These are phyloP conservation scores for Lasiurus cinereus DNA, from an alignment of 2,113 vertebrate genomes.

Conservation along the genomic window DNA sequence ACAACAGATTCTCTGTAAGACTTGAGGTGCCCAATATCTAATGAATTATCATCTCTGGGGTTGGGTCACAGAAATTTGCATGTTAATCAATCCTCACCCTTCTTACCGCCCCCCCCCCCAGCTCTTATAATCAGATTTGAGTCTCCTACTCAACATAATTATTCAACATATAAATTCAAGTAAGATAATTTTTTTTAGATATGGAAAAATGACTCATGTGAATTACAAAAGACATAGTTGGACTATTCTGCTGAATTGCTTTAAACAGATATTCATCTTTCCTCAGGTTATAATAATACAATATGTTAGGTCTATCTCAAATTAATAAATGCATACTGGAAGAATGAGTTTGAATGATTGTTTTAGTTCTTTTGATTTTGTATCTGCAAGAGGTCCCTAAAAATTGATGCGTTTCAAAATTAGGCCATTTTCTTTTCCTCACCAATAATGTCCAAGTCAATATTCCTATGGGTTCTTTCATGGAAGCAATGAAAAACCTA, in stretches of 20 bases:
- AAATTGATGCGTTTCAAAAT: background rate
- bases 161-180: constrained; percentile 3
- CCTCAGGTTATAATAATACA: background rate
- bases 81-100: background rate
- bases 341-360: background rate
- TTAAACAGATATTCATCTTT: constrained; percentile 38
- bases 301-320: background rate
- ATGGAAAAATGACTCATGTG: background rate
- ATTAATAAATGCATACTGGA: background rate
- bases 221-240: constrained; percentile 35
- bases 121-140: background rate
- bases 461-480: background rate
- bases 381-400: background rate
- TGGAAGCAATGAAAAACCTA: background rate
- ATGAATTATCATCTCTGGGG: background rate
- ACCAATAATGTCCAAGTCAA: background rate
- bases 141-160: background rate
- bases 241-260: background rate
- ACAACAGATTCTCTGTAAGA: background rate
- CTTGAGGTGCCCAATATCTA: background rate
- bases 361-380: constrained; percentile 44
- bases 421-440: background rate
- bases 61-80: background rate
- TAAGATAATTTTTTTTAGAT: background rate
- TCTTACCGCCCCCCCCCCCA: background rate